A percentile compares a stretch with the other conserved stretches of the same genome.
Evolutionary conservation across 2,797 vertebrate genomes (phyloP).

Genomic region (Pangasius mekongensis): DNA sequence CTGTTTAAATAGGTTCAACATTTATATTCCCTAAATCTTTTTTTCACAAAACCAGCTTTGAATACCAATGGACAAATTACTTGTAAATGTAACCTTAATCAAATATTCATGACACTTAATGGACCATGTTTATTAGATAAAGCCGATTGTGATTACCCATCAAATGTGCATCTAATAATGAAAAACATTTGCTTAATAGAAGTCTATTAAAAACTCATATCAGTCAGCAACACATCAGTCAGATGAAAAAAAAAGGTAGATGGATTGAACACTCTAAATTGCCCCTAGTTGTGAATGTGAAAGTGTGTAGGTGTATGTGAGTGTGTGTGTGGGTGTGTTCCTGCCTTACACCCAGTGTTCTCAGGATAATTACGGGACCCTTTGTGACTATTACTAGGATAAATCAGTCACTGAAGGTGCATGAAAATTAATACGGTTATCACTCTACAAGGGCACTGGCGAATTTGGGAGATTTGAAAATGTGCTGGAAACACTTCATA

Average conservation of each 20-base stretch:
- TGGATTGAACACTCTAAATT: not conserved
- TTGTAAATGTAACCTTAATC: slow-evolving; percentile 29
- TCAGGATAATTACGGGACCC: not conserved
- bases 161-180: slow-evolving; percentile 7
- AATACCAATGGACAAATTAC: slow-evolving; percentile 8
- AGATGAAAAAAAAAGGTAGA: not conserved
- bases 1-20: not conserved
- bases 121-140: slow-evolving; percentile 31
- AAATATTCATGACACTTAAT: slow-evolving; percentile 31
- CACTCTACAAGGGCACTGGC: not conserved
- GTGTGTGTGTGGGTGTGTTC: not conserved
- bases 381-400: not conserved
- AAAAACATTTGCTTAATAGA: slow-evolving; percentile 21
- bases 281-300: not conserved
- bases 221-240: slow-evolving; percentile 3
- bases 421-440: not conserved
- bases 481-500: not conserved
- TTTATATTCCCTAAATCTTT: not conserved
- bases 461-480: not conserved
- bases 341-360: not conserved
- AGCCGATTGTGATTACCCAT: slow-evolving; percentile 16
- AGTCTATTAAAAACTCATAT: slow-evolving; percentile 20
- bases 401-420: not conserved
- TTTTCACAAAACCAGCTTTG: not conserved
- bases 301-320: not conserved